phyloP scores from a whole-genome alignment of 2,113 vertebrate species.

The human (Homo sapiens) region GRCh38 chr5:45622501-45623000 shows the following conservation, averaged over 20 bases:
- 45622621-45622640: slow-evolving; percentile 14
- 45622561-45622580: slow-evolving; percentile 79
- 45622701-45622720: background rate
- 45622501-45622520: slow-evolving; percentile 60
- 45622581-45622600: slow-evolving; percentile 64
- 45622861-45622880: background rate
- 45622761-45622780: background rate
- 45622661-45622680: background rate
- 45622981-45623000: background rate
- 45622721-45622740: background rate
- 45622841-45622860: background rate
- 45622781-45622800: background rate
- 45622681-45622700: background rate
- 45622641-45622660: slow-evolving; percentile 33
- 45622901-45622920: background rate
- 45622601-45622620: slow-evolving; percentile 49
- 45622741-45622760: background rate
- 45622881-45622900: background rate
- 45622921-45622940: background rate
- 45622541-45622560: slow-evolving; percentile 80
- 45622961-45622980: background rate
- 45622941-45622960: background rate
- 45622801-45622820: background rate
- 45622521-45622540: slow-evolving; percentile 74
- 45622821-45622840: background rate